Evolutionary conservation across 2,888 invertebrate species (phyloP).

Genomic region (Dryococelus australis): DNA sequence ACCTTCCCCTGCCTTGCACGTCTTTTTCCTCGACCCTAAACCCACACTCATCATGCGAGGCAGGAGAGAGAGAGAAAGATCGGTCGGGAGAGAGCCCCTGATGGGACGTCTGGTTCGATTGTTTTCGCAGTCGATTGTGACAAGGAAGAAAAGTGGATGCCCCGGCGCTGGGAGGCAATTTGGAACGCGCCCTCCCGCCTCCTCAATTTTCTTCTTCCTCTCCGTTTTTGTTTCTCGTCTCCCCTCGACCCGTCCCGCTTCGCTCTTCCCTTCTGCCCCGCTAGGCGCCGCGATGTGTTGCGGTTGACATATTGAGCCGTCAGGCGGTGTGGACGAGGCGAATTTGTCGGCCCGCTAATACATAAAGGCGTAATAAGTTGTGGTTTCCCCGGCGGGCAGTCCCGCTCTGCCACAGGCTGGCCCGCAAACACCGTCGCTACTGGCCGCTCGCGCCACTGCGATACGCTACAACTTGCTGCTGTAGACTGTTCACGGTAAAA

Average conservation of each 20-base stretch:
- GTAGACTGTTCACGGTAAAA: too few species aligned
- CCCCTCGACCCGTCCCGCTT: not conserved
- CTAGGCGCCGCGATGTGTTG: slow-evolving; percentile 3
- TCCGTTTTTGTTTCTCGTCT: slow-evolving; percentile 18
- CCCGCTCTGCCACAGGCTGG: not conserved
- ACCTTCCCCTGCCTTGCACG: not conserved
- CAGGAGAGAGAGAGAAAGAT: not conserved
- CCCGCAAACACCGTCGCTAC: not conserved
- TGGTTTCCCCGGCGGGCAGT: slow-evolving; percentile 13
- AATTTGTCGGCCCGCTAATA: slow-evolving; percentile 36
- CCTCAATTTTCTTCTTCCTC: slow-evolving; percentile 32
- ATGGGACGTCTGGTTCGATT: slow-evolving; percentile 20
- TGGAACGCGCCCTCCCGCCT: slow-evolving; percentile 21
- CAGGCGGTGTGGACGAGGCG: slow-evolving; percentile 33
- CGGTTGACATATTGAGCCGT: slow-evolving; percentile 43
- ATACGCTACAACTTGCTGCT: too few species aligned
- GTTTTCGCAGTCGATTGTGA: slow-evolving; percentile 34
- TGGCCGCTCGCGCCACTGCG: not conserved
- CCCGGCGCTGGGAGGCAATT: slow-evolving; percentile 35
- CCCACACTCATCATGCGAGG: slow-evolving; percentile 24
- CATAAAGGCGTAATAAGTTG: slow-evolving; percentile 30
- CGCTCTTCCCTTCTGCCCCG: not conserved
- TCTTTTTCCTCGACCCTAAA: not conserved
- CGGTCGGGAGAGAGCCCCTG: not conserved
- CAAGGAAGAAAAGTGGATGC: slow-evolving; percentile 30